These are phyloP conservation scores for Amblyjoppa fuscipennis DNA, from an alignment of 2,888 invertebrate genomes.

Conservation along the genomic window DNA sequence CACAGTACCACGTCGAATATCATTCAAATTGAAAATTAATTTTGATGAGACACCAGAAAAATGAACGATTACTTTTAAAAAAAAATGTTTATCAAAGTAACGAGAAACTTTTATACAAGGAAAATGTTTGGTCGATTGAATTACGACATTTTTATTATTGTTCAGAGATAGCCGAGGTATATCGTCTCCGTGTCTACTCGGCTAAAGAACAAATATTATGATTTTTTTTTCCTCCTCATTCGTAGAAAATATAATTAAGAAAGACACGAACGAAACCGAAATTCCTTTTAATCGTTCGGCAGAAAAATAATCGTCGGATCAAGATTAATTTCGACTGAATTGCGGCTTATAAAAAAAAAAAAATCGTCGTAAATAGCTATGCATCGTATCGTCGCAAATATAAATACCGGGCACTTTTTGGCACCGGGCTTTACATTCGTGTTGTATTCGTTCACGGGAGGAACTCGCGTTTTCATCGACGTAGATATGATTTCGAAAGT, in stretches of 20 bases:
- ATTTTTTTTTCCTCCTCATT: background rate
- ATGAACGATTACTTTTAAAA: no score
- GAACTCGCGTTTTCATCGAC: background rate
- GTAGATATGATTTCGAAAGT: constrained; percentile 1
- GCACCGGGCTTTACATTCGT: background rate
- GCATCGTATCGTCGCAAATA: background rate
- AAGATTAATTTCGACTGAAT: constrained; percentile 19
- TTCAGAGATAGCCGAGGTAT: background rate
- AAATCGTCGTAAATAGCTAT: background rate
- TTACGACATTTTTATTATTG: background rate
- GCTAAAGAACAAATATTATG: no score
- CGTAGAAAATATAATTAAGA: background rate
- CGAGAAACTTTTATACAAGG: no score
- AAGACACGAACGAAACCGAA: background rate
- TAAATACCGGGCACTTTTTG: background rate
- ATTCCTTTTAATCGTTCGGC: background rate
- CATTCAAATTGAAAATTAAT: background rate
- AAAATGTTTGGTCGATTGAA: background rate
- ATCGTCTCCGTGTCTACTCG: background rate
- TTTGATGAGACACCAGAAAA: no score
- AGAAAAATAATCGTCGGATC: background rate
- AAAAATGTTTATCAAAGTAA: no score
- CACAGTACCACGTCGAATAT: constrained; percentile 11
- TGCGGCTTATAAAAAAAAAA: background rate
- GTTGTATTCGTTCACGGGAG: background rate